phyloP scores from a whole-genome alignment of 2,797 vertebrate genomes.

The Gobio occitaniae region DNA sequence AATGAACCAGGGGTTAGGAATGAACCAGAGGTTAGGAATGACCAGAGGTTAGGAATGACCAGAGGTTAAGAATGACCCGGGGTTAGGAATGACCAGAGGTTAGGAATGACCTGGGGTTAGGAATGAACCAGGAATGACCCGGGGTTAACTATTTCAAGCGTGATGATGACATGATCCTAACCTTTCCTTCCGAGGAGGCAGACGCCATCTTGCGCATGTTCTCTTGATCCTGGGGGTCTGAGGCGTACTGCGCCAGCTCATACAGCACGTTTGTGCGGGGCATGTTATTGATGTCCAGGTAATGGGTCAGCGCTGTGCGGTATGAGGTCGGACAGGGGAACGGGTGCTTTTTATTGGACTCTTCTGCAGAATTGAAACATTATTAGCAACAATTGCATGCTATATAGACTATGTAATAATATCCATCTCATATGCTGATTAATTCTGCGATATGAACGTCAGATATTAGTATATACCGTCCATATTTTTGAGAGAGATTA shows the following conservation, averaged over 20 bases:
- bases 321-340: conserved; percentile 88
- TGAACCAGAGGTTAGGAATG: too few relatives aligned
- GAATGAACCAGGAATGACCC: too few relatives aligned
- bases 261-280: conserved; percentile 87
- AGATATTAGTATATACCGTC: conserved; percentile 78
- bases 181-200: conserved; percentile 83
- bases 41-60: too few relatives aligned
- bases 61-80: too few relatives aligned
- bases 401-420: too few relatives aligned
- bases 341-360: conserved; percentile 88
- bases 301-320: conserved; percentile 84
- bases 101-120: neutral
- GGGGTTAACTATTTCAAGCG: neutral
- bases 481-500: conserved; percentile 87
- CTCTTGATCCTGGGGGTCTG: conserved; percentile 78
- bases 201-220: conserved; percentile 85
- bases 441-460: neutral
- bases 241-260: conserved; percentile 84
- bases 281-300: conserved; percentile 87
- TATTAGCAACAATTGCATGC: neutral
- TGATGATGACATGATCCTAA: conserved; percentile 49
- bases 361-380: conserved; percentile 73
- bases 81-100: too few relatives aligned
- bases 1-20: too few relatives aligned
- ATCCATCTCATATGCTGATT: neutral